A percentile compares a stretch with the other conserved stretches of the same genome.
These are phyloP conservation scores for Cyprinella venusta DNA, from an alignment of 2,797 vertebrate genomes.

Conservation along the genomic window DNA sequence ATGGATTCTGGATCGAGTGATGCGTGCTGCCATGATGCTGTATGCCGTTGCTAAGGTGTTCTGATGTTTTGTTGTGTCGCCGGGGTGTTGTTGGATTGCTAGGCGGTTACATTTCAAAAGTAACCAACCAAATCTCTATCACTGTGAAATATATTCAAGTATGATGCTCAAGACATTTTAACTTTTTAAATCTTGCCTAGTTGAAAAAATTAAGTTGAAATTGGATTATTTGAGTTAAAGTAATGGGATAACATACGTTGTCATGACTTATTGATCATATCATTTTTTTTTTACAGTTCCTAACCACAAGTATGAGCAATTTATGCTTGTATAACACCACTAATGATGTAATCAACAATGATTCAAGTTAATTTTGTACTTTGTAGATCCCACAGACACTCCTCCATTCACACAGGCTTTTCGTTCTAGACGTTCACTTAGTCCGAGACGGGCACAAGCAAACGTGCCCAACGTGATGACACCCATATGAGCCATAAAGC, in stretches of 20 bases:
- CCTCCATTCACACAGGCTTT: neutral
- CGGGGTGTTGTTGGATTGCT: constrained; percentile 11
- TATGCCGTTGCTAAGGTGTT: constrained; percentile 13
- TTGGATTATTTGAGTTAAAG: neutral
- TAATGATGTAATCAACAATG: neutral
- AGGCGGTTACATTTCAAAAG: constrained; percentile 4
- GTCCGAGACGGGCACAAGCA: neutral
- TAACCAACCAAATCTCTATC: neutral
- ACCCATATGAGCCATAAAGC: neutral
- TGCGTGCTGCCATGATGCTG: neutral
- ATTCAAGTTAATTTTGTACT: neutral
- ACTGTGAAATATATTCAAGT: neutral
- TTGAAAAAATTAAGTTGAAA: neutral
- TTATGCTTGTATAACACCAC: neutral
- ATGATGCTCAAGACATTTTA: neutral
- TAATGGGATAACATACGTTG: neutral
- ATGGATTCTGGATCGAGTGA: neutral
- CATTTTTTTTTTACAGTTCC: neutral
- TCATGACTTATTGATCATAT: neutral
- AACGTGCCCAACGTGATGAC: neutral
- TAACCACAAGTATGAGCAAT: constrained; percentile 5
- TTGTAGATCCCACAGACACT: neutral
- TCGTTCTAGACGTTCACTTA: neutral
- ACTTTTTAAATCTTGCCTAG: neutral
- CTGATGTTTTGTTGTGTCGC: neutral